A percentile compares a stretch with the other conserved stretches of the same genome.
Evolutionary conservation across 2,888 invertebrate species (phyloP).

Genomic region (Nymphalis polychloros): DNA sequence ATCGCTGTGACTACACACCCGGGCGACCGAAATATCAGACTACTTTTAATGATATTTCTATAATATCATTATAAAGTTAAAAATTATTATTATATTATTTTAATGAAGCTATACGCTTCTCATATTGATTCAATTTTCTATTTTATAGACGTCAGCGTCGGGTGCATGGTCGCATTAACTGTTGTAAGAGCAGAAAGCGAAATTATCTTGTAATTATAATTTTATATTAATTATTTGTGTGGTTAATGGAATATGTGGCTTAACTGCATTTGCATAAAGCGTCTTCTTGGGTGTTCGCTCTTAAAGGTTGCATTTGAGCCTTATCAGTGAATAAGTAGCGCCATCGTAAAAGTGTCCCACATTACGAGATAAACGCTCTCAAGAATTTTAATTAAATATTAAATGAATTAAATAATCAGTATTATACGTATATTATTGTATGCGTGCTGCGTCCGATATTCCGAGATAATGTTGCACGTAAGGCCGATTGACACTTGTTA

Average conservation of each 20-base stretch:
- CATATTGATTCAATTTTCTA: conserved; percentile 59
- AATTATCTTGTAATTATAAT: conserved; percentile 80
- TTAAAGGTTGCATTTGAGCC: conserved; percentile 58
- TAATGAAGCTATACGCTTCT: conserved; percentile 36
- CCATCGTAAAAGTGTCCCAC: conserved; percentile 81
- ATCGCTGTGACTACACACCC: conserved; percentile 35
- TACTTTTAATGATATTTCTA: conserved; percentile 74
- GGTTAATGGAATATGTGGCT: conserved; percentile 70
- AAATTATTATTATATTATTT: conserved; percentile 51
- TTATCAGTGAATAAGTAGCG: conserved; percentile 79
- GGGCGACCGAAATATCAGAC: conserved; percentile 39
- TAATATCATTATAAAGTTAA: conserved; percentile 77
- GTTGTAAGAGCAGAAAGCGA: conserved; percentile 72
- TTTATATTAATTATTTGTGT: conserved; percentile 71
- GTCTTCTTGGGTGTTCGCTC: conserved; percentile 68
- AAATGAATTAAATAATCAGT: conserved; percentile 82
- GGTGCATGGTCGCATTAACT: conserved; percentile 68
- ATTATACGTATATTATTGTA: conserved; percentile 78
- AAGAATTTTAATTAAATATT: conserved; percentile 82
- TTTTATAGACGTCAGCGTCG: conserved; percentile 65
- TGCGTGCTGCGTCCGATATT: conserved; percentile 70
- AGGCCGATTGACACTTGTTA: conserved; percentile 57
- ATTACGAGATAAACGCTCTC: conserved; percentile 79
- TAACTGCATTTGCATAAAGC: conserved; percentile 70
- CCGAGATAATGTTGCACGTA: conserved; percentile 67